Evolutionary conservation across 2,888 invertebrate genomes (phyloP).

Genomic region (Dione vanillae): DNA sequence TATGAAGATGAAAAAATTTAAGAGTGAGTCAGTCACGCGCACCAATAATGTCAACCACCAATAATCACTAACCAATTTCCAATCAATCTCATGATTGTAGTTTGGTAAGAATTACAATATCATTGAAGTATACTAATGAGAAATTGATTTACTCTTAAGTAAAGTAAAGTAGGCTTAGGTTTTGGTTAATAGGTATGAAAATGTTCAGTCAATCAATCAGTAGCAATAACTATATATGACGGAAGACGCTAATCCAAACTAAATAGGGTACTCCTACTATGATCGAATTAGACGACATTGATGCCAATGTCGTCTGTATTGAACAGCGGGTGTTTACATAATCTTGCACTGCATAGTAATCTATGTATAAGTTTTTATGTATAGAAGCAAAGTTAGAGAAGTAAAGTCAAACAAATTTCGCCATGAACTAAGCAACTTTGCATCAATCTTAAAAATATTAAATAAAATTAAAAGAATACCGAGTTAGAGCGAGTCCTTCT

Average conservation of each 20-base stretch:
- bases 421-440: not conserved
- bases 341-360: too few species aligned
- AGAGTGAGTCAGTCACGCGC: too few species aligned
- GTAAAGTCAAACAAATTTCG: not conserved
- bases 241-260: constrained; percentile 68
- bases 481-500: not conserved
- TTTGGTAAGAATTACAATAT: too few species aligned
- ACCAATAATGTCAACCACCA: too few species aligned
- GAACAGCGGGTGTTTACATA: too few species aligned
- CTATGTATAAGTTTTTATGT: too few species aligned
- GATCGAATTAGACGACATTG: constrained; percentile 64
- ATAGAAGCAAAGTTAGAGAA: not conserved
- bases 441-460: not conserved
- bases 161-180: not conserved
- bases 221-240: constrained; percentile 51
- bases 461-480: too few species aligned
- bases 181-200: constrained; percentile 35
- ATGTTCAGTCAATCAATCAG: constrained; percentile 51
- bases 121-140: too few species aligned
- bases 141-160: not conserved
- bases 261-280: constrained; percentile 62
- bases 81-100: too few species aligned
- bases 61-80: too few species aligned
- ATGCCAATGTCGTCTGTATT: constrained; percentile 15
- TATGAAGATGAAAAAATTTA: not conserved